phyloP scores from a whole-genome alignment of 1,140 invertebrate species.

The Drosophila ohnishii region DNA sequence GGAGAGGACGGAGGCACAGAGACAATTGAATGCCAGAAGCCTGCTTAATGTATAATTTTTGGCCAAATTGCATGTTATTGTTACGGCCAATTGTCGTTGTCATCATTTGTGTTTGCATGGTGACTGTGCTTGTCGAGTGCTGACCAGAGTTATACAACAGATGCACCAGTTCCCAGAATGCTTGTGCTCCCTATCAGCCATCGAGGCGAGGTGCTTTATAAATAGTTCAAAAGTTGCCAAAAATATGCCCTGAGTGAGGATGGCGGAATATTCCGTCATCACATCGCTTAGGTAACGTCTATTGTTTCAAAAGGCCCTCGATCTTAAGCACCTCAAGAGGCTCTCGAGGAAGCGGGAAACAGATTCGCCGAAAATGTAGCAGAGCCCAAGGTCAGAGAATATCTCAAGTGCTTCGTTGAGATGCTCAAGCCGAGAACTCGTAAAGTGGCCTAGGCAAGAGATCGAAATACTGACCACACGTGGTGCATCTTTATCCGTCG shows the following conservation, averaged over 20 bases:
- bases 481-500: not conserved
- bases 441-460: slow-evolving; percentile 16
- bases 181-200: not conserved
- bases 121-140: slow-evolving; percentile 63
- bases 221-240: slow-evolving; percentile 12
- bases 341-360: slow-evolving; percentile 49
- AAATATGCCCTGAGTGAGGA: slow-evolving; percentile 2
- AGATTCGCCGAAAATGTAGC: slow-evolving; percentile 38
- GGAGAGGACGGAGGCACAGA: not conserved
- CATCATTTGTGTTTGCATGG: slow-evolving; percentile 57
- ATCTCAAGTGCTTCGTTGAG: slow-evolving; percentile 34
- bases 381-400: slow-evolving; percentile 52
- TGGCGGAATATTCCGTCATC: not conserved
- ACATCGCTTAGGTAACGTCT: not conserved
- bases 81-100: slow-evolving; percentile 34
- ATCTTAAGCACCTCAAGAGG: slow-evolving; percentile 40
- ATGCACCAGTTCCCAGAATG: not conserved
- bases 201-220: not conserved
- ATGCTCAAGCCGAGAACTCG: slow-evolving; percentile 32
- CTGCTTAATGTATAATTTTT: slow-evolving; percentile 64
- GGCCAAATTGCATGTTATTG: slow-evolving; percentile 47
- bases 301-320: not conserved
- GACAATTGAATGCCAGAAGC: slow-evolving; percentile 54
- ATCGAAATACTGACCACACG: not conserved
- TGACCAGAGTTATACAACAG: slow-evolving; percentile 41